A percentile compares a stretch with the other conserved stretches of the same genome.
phyloP scores from a whole-genome alignment of 2,888 invertebrate species.

The Zaprionus lineosus region DNA sequence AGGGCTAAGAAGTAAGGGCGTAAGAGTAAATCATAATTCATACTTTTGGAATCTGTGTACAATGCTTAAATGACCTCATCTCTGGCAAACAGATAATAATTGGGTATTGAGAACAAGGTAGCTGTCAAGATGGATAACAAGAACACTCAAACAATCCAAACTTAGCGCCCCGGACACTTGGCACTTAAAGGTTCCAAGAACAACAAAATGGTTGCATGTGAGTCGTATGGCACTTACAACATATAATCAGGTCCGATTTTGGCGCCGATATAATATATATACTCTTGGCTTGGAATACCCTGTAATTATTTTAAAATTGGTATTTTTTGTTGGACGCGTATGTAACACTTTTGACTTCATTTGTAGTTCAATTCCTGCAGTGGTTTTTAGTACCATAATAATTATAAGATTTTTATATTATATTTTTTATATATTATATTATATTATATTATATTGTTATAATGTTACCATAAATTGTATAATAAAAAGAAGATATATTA shows the following conservation, averaged over 20 bases:
- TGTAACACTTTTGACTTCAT: too few relatives aligned
- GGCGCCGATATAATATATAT: constrained; percentile 34
- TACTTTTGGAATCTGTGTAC: background rate
- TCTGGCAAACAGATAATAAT: constrained; percentile 29
- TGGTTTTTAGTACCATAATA: constrained; percentile 14
- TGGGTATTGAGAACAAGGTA: constrained; percentile 63
- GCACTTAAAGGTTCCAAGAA: constrained; percentile 39
- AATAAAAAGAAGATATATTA: too few relatives aligned
- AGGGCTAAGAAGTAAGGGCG: too few relatives aligned
- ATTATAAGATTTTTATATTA: too few relatives aligned
- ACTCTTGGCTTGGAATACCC: too few relatives aligned
- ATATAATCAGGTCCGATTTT: constrained; percentile 52
- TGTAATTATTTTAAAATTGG: too few relatives aligned
- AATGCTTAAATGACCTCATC: background rate
- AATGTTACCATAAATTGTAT: too few relatives aligned
- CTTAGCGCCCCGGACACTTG: constrained; percentile 49
- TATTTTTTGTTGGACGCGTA: too few relatives aligned
- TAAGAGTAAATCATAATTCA: background rate
- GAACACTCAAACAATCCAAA: constrained; percentile 11
- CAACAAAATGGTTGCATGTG: constrained; percentile 10
- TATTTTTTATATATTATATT: too few relatives aligned
- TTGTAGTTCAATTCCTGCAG: constrained; percentile 2
- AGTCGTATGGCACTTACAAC: constrained; percentile 50
- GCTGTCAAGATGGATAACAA: constrained; percentile 16
- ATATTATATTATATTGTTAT: too few relatives aligned